phyloP scores from a whole-genome alignment of 2,888 invertebrate species.

The Lepidocyrtinus sp. region DNA sequence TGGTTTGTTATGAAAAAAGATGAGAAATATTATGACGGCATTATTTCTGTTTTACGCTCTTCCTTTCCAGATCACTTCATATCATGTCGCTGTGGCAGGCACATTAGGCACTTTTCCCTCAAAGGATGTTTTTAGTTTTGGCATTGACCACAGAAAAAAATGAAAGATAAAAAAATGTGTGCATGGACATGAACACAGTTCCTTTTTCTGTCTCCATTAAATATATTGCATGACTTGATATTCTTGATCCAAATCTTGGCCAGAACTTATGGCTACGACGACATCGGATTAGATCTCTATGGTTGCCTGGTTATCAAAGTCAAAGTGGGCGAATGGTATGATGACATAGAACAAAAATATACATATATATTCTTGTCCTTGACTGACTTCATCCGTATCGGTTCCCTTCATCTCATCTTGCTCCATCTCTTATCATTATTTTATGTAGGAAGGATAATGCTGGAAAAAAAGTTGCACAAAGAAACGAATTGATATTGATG shows the following conservation, averaged over 20 bases:
- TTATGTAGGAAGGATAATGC: conserved; percentile 1
- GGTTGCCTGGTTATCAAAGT: not conserved
- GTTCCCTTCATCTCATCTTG: not conserved
- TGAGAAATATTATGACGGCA: too few relatives aligned
- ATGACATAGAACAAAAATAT: not conserved
- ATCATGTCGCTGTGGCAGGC: too few relatives aligned
- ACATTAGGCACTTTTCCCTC: too few relatives aligned
- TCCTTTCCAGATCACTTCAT: not conserved
- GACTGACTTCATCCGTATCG: conserved; percentile 20
- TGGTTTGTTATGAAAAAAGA: too few relatives aligned
- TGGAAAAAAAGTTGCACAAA: conserved; percentile 28
- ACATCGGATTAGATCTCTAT: not conserved
- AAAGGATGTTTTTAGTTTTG: too few relatives aligned
- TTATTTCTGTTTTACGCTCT: not conserved
- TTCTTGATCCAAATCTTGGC: not conserved
- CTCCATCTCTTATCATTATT: not conserved
- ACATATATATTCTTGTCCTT: conserved; percentile 13
- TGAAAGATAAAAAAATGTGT: not conserved
- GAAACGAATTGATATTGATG: not conserved
- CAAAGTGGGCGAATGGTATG: not conserved
- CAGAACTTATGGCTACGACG: not conserved
- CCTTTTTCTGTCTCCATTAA: not conserved
- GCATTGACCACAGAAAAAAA: not conserved
- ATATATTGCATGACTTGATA: not conserved
- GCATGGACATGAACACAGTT: not conserved